Percentiles rank a stretch among this genome's conserved stretches.
These are phyloP conservation scores for Drosophila ohnishii DNA, from an alignment of 1,140 invertebrate genomes.

Conservation along the genomic window DNA sequence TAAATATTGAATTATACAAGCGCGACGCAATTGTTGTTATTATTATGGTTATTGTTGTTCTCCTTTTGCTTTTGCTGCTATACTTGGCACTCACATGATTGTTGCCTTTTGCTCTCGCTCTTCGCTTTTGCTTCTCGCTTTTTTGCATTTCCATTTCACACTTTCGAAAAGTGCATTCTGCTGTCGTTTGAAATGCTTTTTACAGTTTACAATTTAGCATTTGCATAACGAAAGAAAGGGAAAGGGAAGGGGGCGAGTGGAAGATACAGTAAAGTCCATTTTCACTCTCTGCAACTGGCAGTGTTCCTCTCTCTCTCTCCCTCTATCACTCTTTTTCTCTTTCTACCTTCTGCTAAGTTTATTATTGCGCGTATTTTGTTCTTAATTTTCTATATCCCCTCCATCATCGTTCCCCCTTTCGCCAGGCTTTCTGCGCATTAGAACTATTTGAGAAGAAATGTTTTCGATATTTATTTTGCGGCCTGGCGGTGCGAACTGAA, in stretches of 20 bases:
- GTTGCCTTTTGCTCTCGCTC: conserved; percentile 30
- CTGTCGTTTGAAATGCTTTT: conserved; percentile 35
- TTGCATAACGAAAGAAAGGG: conserved; percentile 49
- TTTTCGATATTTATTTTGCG: conserved; percentile 26
- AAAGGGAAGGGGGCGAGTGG: not conserved
- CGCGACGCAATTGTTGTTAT: conserved; percentile 26
- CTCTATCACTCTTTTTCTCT: not conserved
- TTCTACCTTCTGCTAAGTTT: conserved; percentile 2
- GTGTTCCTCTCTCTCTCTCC: not conserved
- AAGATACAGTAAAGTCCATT: conserved; percentile 8
- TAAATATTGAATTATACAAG: conserved; percentile 14
- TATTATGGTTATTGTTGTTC: conserved; percentile 9
- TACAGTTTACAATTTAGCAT: conserved; percentile 43
- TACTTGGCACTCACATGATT: conserved; percentile 65
- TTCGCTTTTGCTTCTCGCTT: conserved; percentile 44
- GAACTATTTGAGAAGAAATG: conserved; percentile 31
- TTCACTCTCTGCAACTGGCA: conserved; percentile 2
- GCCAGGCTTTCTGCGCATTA: conserved; percentile 8
- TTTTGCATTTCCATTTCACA: conserved; percentile 62
- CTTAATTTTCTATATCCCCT: conserved; percentile 22
- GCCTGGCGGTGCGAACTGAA: conserved; percentile 15
- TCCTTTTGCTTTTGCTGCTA: conserved; percentile 10
- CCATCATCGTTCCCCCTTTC: not conserved
- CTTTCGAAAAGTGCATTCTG: conserved; percentile 53
- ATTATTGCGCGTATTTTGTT: conserved; percentile 70